phyloP scores from a whole-genome alignment of 2,888 invertebrate species.

The Pherbina coryleti region DNA sequence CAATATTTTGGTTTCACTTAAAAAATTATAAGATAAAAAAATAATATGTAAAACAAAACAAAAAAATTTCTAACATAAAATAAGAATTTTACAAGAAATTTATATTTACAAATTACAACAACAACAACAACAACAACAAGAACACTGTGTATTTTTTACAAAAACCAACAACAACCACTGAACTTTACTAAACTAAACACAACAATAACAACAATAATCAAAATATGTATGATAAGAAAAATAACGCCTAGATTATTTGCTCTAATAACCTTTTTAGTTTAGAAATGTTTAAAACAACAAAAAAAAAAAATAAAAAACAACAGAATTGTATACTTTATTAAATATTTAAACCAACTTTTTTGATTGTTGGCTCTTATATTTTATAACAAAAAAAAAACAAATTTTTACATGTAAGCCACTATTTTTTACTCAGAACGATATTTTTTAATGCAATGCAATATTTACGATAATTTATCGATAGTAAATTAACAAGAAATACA shows the following conservation, averaged over 20 bases:
- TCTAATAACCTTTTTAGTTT: background rate
- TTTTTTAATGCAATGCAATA: background rate
- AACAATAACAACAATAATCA: background rate
- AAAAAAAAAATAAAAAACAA: too few relatives aligned
- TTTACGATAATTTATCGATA: background rate
- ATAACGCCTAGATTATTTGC: background rate
- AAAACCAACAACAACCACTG: background rate
- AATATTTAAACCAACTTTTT: too few relatives aligned
- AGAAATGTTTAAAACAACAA: too few relatives aligned
- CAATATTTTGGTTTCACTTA: constrained; percentile 40
- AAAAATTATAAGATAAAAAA: background rate
- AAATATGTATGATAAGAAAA: background rate
- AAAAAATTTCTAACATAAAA: constrained; percentile 14
- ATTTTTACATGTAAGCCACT: background rate
- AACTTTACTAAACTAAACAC: background rate
- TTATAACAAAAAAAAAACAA: background rate
- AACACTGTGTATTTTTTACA: constrained; percentile 5
- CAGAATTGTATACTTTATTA: too few relatives aligned
- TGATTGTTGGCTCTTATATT: too few relatives aligned
- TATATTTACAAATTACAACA: constrained; percentile 13
- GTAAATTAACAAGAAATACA: background rate
- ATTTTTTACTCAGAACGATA: background rate
- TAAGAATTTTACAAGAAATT: constrained; percentile 30
- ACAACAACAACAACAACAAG: constrained; percentile 31
- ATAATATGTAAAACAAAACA: constrained; percentile 19